phyloP scores from a whole-genome alignment of 2,113 vertebrate genomes.

The Blennius ocellaris region DNA sequence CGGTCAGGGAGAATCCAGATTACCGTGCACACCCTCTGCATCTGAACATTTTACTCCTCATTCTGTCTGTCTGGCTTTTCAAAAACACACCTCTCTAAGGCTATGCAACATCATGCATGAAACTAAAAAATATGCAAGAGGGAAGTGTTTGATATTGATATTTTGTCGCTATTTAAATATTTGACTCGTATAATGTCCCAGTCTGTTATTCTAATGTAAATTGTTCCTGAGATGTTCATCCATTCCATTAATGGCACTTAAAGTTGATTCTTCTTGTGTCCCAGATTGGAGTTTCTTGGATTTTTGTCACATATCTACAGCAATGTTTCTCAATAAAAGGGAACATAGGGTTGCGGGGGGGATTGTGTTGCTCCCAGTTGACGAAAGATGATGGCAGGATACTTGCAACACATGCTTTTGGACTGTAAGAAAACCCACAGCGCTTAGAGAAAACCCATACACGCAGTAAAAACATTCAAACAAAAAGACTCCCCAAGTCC shows the following conservation, averaged over 20 bases:
- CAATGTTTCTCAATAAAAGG: too few species aligned
- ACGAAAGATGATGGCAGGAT: too few species aligned
- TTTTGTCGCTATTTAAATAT: conserved; percentile 17
- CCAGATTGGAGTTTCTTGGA: too few species aligned
- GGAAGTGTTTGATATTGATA: conserved; percentile 24
- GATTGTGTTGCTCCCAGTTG: too few species aligned
- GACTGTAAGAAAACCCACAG: too few species aligned
- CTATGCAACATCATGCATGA: conserved; percentile 18
- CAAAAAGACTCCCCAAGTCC: too few species aligned
- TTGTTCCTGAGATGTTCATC: conserved; percentile 11
- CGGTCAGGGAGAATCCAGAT: conserved; percentile 24
- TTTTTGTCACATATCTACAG: not conserved
- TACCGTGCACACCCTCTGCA: not conserved
- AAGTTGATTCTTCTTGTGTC: not conserved
- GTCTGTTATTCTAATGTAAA: conserved; percentile 18
- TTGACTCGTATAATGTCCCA: not conserved
- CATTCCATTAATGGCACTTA: not conserved
- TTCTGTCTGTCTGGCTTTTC: conserved; percentile 25
- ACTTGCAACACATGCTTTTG: too few species aligned
- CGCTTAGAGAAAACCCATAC: too few species aligned
- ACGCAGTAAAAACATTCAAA: too few species aligned
- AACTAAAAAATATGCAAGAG: not conserved
- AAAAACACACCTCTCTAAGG: conserved; percentile 20
- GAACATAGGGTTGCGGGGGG: too few species aligned
- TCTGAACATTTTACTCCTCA: conserved; percentile 12